Conservation (phyloP, 2,113 vertebrate genomes). For the Sclerurus mexicanus region DNA sequence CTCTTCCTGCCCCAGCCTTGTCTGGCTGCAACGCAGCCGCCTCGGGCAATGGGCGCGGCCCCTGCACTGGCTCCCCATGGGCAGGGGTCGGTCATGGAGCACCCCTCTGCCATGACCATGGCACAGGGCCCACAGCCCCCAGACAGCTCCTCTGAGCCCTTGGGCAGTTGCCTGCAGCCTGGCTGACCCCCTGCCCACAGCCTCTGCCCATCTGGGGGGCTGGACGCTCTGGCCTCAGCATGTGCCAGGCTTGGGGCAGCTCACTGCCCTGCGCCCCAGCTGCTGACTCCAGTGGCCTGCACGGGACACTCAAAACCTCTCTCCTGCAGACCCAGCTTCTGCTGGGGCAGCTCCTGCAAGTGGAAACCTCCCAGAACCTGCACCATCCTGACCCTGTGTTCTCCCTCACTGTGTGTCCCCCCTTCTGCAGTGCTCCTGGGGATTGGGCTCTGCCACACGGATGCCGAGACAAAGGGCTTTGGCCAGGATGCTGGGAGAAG, state of each 20-base stretch:
- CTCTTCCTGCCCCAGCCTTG: constrained; percentile 5
- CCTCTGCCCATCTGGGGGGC: rapidly evolving
- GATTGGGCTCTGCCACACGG: not conserved
- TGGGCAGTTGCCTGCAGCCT: not conserved
- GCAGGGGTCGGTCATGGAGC: not conserved
- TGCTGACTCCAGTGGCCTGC: rapidly evolving
- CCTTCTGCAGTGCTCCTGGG: not conserved
- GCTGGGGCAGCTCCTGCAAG: rapidly evolving
- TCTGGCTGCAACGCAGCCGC: not conserved
- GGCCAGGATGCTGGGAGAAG: not conserved
- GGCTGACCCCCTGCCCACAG: not conserved
- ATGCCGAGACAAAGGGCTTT: rapidly evolving
- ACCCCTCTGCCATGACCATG: not conserved
- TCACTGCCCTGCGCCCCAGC: rapidly evolving
- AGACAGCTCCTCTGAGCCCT: rapidly evolving
- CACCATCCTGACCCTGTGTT: too few relatives aligned
- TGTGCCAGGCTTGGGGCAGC: not conserved
- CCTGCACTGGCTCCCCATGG: rapidly evolving
- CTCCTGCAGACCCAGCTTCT: not conserved
- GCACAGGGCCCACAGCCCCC: rapidly evolving
- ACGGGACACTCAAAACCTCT: rapidly evolving
- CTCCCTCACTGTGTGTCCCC: not conserved
- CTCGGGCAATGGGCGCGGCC: rapidly evolving
- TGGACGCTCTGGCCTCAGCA: rapidly evolving
- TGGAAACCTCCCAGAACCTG: not conserved